Evolutionary conservation across 2,888 invertebrate species (phyloP).

Genomic region (Eugnorisma glareosa): DNA sequence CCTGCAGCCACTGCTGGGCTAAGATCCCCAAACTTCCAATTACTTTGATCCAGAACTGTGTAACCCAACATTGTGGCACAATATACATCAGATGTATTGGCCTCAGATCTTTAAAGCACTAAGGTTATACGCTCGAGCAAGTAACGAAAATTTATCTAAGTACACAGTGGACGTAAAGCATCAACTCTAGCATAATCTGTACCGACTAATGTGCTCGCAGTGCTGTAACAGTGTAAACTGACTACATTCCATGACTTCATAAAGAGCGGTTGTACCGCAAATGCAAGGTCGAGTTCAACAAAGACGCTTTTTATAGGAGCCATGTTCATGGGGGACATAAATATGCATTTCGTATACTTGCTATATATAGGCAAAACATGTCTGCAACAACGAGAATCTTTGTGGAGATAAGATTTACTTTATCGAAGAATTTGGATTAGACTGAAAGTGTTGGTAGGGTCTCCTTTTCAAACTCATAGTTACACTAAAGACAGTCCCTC

Average conservation of each 20-base stretch:
- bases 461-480: not conserved
- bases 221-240: constrained; percentile 49
- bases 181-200: constrained; percentile 33
- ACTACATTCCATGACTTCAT: constrained; percentile 61
- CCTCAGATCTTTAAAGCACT: constrained; percentile 6
- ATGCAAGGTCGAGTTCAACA: constrained; percentile 67
- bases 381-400: constrained; percentile 39
- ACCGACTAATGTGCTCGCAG: constrained; percentile 16
- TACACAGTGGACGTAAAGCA: constrained; percentile 25
- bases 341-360: constrained; percentile 38
- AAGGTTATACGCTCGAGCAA: constrained; percentile 4
- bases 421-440: not conserved
- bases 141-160: constrained; percentile 31
- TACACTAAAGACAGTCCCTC: not conserved
- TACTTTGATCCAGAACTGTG: not conserved
- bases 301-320: constrained; percentile 58
- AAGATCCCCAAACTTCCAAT: not conserved
- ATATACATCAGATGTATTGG: not conserved
- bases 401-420: constrained; percentile 20
- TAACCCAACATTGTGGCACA: not conserved
- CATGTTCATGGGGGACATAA: constrained; percentile 50
- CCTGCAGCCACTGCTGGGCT: not conserved
- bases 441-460: not conserved
- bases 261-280: constrained; percentile 60
- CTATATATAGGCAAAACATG: constrained; percentile 23